Evolutionary conservation across 2,888 invertebrate genomes (phyloP).

Genomic region (Agonopterix subpropinquella): DNA sequence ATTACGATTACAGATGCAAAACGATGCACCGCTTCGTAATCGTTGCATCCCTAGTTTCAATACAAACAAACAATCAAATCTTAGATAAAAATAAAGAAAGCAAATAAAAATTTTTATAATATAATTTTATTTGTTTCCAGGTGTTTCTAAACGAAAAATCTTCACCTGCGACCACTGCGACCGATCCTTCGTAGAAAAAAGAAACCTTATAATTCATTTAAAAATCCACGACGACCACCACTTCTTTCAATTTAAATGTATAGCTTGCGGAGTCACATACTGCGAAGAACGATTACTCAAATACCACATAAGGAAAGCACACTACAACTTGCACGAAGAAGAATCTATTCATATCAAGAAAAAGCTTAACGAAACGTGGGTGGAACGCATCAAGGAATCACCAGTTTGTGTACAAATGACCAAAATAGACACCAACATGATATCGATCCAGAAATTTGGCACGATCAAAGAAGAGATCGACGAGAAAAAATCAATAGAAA

Average conservation of each 20-base stretch:
- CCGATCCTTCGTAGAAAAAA: constrained; percentile 40
- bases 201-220: constrained; percentile 40
- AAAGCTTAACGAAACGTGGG: constrained; percentile 48
- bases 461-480: constrained; percentile 13
- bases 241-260: constrained; percentile 27
- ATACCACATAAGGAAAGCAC: constrained; percentile 43
- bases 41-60: no score
- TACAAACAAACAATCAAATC: no score
- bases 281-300: constrained; percentile 44
- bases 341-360: constrained; percentile 25
- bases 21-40: no score
- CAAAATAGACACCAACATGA: constrained; percentile 43
- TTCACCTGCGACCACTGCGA: constrained; percentile 47
- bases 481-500: constrained; percentile 1
- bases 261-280: constrained; percentile 35
- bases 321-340: constrained; percentile 33
- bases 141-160: constrained; percentile 13
- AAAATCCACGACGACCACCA: constrained; percentile 40
- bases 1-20: no score
- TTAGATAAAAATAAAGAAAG: no score
- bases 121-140: constrained; percentile 3
- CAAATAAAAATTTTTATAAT: background rate
- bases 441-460: constrained; percentile 31
- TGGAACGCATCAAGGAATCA: constrained; percentile 36
- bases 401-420: constrained; percentile 48